phyloP scores from a whole-genome alignment of 2,797 vertebrate species.

The Scolopax bukidnonensis region DNA sequence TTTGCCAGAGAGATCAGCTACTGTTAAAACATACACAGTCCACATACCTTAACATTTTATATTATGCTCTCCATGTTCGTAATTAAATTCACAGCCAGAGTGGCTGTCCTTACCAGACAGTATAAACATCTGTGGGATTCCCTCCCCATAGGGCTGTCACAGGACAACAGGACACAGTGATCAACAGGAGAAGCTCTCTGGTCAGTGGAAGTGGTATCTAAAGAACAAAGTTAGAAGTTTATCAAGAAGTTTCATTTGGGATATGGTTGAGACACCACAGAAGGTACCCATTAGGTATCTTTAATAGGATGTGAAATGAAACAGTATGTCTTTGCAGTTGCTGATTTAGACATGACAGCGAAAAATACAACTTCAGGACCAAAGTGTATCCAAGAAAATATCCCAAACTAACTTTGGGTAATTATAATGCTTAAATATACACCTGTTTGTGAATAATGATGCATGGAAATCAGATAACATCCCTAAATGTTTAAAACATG shows the following conservation, averaged over 20 bases:
- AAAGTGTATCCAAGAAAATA: neutral
- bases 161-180: neutral
- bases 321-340: neutral
- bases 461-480: neutral
- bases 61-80: neutral
- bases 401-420: neutral
- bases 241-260: neutral
- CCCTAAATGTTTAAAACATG: neutral
- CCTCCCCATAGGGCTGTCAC: neutral
- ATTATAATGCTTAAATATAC: neutral
- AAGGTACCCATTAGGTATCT: neutral
- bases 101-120: neutral
- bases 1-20: neutral
- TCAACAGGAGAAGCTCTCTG: neutral
- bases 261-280: neutral
- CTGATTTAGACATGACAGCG: neutral
- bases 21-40: neutral
- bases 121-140: neutral
- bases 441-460: neutral
- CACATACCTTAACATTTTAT: neutral
- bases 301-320: neutral
- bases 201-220: neutral
- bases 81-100: neutral
- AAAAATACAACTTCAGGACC: neutral
- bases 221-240: neutral